Evolutionary conservation across 2,888 invertebrate species (phyloP).

Genomic region (Eilema griseolum): DNA sequence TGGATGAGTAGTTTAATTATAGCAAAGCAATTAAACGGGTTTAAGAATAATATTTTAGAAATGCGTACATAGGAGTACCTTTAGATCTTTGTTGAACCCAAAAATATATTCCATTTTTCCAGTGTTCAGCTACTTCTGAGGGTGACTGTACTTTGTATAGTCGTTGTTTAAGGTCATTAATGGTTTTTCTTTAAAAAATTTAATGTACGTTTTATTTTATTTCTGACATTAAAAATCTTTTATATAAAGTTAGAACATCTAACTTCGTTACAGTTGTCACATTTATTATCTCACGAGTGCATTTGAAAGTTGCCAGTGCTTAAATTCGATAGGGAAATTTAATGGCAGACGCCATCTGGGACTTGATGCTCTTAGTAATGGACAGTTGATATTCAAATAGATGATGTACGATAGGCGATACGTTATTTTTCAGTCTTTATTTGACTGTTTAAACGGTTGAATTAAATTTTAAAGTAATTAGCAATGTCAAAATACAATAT

Average conservation of each 20-base stretch:
- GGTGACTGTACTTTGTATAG: background rate
- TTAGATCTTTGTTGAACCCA: background rate
- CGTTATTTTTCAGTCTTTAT: background rate
- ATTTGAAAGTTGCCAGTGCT: constrained; percentile 5
- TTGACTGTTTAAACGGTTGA: background rate
- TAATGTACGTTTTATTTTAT: background rate
- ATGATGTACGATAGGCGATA: background rate
- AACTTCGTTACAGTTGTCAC: background rate
- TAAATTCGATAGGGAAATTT: constrained; percentile 12
- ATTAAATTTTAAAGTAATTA: too few species aligned
- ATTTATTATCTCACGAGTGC: background rate
- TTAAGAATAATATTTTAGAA: background rate
- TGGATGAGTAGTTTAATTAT: too few species aligned
- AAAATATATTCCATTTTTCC: background rate
- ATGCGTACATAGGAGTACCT: background rate
- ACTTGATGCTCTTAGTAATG: background rate
- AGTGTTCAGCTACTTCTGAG: background rate
- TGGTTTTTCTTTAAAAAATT: background rate
- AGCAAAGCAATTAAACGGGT: background rate
- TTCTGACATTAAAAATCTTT: background rate
- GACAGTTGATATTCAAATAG: background rate
- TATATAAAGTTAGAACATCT: background rate
- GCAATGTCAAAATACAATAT: too few species aligned
- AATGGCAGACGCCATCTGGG: background rate
- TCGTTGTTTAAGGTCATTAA: background rate